Evolutionary conservation across 1,140 invertebrate species (phyloP).

Genomic region (Maniola jurtina): DNA sequence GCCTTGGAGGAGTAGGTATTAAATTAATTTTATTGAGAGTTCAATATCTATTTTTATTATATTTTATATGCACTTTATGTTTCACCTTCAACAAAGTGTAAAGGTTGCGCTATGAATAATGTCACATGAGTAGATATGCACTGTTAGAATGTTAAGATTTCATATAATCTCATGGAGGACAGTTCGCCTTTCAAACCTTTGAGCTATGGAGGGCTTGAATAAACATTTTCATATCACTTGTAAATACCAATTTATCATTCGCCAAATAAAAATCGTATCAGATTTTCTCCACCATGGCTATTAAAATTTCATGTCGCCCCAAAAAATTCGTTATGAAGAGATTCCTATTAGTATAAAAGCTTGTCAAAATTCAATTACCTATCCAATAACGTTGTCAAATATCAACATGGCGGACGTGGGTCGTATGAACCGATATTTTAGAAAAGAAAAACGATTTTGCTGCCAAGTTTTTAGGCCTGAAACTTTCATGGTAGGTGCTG

Average conservation of each 20-base stretch:
- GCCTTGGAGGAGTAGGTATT: too few relatives aligned
- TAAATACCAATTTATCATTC: slow-evolving; percentile 1
- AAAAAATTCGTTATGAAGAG: slow-evolving; percentile 42
- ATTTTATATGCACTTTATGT: too few relatives aligned
- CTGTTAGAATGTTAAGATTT: too few relatives aligned
- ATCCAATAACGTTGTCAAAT: slow-evolving; percentile 56
- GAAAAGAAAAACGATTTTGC: slow-evolving; percentile 20
- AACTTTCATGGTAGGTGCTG: slow-evolving; percentile 14
- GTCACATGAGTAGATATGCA: too few relatives aligned
- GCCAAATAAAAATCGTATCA: slow-evolving; percentile 1
- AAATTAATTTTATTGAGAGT: too few relatives aligned
- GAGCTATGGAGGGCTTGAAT: too few relatives aligned
- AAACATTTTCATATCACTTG: too few relatives aligned
- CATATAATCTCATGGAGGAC: too few relatives aligned
- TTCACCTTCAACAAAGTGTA: too few relatives aligned
- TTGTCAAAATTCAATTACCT: slow-evolving; percentile 63
- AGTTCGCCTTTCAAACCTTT: too few relatives aligned
- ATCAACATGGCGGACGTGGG: slow-evolving; percentile 23
- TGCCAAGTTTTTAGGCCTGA: slow-evolving; percentile 13
- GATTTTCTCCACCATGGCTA: slow-evolving; percentile 5
- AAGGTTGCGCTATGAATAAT: too few relatives aligned
- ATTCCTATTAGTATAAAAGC: slow-evolving; percentile 57
- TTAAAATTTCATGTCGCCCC: slow-evolving; percentile 38
- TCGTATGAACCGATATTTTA: slow-evolving; percentile 18
- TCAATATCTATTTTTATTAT: too few relatives aligned